A percentile compares a stretch with the other conserved stretches of the same genome.
Conservation (phyloP, 2,113 vertebrate species). For the Eptesicus fuscus region DNA sequence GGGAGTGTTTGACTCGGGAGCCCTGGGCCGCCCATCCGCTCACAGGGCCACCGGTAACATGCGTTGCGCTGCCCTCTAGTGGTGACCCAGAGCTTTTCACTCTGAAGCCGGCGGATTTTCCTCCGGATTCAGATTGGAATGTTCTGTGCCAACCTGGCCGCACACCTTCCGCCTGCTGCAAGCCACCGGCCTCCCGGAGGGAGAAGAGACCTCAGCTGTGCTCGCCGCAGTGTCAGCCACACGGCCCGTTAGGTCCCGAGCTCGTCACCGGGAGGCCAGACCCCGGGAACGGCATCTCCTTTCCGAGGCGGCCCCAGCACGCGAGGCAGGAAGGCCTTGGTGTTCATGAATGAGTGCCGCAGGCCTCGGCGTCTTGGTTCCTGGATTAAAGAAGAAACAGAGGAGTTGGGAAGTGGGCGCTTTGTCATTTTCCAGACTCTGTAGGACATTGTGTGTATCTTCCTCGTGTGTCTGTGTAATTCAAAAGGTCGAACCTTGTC, state of each 20-base stretch:
- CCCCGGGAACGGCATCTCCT: neutral
- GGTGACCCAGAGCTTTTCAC: neutral
- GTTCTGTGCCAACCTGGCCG: neutral
- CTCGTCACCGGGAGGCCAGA: accelerated
- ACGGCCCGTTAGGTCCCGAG: neutral
- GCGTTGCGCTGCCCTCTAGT: neutral
- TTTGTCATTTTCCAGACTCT: neutral
- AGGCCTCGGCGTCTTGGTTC: neutral
- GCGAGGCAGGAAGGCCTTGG: neutral
- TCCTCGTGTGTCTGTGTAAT: neutral
- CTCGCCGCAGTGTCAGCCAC: too few species aligned
- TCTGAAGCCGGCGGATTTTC: accelerated
- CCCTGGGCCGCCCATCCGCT: neutral
- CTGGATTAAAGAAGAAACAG: neutral
- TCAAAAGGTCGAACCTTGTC: neutral
- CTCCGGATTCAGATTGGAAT: neutral
- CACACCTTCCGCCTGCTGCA: neutral
- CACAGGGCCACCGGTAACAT: accelerated
- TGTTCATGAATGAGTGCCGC: neutral
- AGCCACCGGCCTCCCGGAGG: neutral
- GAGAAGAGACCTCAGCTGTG: too few species aligned
- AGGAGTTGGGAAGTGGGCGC: neutral
- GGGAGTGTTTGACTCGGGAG: neutral
- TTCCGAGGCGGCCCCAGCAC: too few species aligned
- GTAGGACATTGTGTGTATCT: neutral